These are phyloP conservation scores for Crepidodera aurea DNA, from an alignment of 2,888 invertebrate genomes.

Conservation along the genomic window DNA sequence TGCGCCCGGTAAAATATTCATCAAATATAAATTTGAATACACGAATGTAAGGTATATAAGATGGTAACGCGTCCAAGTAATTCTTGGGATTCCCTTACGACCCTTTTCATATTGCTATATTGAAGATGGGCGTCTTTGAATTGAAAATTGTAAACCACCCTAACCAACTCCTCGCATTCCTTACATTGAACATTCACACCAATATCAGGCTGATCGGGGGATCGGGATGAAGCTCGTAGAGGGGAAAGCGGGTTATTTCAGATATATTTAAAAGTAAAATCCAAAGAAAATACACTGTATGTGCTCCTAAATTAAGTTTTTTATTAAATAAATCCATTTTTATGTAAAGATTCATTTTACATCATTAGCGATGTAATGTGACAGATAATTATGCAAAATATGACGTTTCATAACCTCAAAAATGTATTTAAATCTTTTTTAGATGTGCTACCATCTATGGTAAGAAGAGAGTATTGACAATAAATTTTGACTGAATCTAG, in stretches of 20 bases:
- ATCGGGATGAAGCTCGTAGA: not conserved
- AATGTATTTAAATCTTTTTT: too few species aligned
- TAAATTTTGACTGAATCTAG: too few species aligned
- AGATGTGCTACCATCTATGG: too few species aligned
- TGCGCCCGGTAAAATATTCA: constrained; percentile 7
- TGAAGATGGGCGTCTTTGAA: constrained; percentile 59
- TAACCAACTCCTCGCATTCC: constrained; percentile 57
- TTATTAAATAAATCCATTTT: too few species aligned
- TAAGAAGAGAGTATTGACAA: too few species aligned
- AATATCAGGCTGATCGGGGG: constrained; percentile 49
- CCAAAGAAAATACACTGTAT: too few species aligned
- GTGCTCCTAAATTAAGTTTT: too few species aligned
- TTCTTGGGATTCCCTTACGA: constrained; percentile 54
- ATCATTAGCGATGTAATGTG: too few species aligned
- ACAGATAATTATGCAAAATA: too few species aligned
- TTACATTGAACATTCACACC: constrained; percentile 58
- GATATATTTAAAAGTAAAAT: too few species aligned
- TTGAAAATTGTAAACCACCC: constrained; percentile 61
- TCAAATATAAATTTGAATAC: constrained; percentile 24
- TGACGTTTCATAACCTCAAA: too few species aligned
- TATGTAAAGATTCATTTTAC: too few species aligned
- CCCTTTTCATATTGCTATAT: constrained; percentile 60
- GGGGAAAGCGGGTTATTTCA: not conserved
- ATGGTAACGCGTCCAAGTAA: constrained; percentile 54
- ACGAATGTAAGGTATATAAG: constrained; percentile 39